Evolutionary conservation across 2,113 vertebrate species (phyloP).

Genomic region (Rhynchomys soricoides): DNA sequence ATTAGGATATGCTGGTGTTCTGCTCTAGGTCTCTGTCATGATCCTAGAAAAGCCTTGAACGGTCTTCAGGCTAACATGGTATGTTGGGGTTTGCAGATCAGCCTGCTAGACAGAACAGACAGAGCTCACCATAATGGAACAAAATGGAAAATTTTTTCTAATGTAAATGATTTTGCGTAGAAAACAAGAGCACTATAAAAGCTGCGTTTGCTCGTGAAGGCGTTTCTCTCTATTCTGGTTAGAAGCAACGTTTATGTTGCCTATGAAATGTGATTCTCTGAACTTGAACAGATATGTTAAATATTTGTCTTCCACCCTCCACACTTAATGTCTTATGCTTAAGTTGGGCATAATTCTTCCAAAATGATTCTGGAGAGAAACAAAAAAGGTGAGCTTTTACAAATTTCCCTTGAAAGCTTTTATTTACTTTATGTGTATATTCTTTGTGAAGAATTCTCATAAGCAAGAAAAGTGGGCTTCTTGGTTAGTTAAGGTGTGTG

Average conservation of each 20-base stretch:
- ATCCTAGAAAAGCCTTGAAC: constrained; percentile 48
- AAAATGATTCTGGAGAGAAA: constrained; percentile 41
- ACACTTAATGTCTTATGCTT: constrained; percentile 37
- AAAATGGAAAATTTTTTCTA: constrained; percentile 54
- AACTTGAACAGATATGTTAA: not conserved
- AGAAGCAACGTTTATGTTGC: constrained; percentile 22
- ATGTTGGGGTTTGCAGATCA: not conserved
- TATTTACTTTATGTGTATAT: not conserved
- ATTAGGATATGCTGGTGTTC: constrained; percentile 57
- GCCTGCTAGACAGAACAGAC: not conserved
- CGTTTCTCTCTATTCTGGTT: not conserved
- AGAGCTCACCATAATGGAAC: constrained; percentile 53
- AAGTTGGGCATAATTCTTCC: constrained; percentile 30
- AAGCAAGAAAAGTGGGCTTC: not conserved
- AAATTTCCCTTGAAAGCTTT: constrained; percentile 47
- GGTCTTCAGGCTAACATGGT: constrained; percentile 61
- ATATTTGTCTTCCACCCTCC: not conserved
- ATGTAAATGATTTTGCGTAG: not conserved
- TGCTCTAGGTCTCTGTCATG: not conserved
- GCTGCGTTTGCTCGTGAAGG: not conserved
- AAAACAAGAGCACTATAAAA: not conserved
- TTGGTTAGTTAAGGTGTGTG: not conserved
- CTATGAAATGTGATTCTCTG: constrained; percentile 2
- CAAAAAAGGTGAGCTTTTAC: constrained; percentile 28
- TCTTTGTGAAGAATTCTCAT: constrained; percentile 32